Evolutionary conservation across 1,140 invertebrate genomes (phyloP), one percentile per base, ranked within the genome.

Genomic region (Zaprionus davidi): DNA sequence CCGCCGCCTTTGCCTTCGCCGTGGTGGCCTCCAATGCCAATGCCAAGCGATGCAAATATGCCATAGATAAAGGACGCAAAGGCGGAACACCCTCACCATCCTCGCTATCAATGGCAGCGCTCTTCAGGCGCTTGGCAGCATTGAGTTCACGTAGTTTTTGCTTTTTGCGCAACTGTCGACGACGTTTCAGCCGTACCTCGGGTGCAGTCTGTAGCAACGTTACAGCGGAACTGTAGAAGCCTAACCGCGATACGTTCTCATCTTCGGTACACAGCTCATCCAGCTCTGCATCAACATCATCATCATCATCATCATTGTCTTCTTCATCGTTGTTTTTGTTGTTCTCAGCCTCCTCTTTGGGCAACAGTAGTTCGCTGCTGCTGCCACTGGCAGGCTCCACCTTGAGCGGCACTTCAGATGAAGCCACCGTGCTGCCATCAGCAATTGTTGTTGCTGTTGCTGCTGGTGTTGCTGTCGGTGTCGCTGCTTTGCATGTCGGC

Each of bases 211-310:
- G 78, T 2, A 68, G 69, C 64, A 82, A 44, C 81, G 81, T 91
- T 13, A 91, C 76, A 6, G 83, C 86, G 1, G 85, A 90, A 36
- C 85, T 80, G 66, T 90, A 90, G 24, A 73, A 69, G 17, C 49
- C 72, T 7, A 90, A 15, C 5, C 85, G 79, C 2, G 83, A 86
- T 0, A 91, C 73, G 58, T 90, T 90, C 51, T 88, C 84, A 77
- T 90, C 80, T 20, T 90, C 87, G 2, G 66, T 75, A 51, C 65
- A 56, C 22, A 73, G 34, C 12, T 88, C 81, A 58, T 83, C 46
- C 46, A 46, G 73, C 34, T 87, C 84, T 13, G 55, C 78, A 17
- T 71, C 62, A 11, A 34, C 31, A 34, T 34, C 9, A 34, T 34
- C 31, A 11, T 31, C 31, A 11, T 31, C 28, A 9, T 69, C 72